Evolutionary conservation across 37 sponge, comb jelly and placozoan species (phyloP).

Genomic region (Cladorhizidae sp.): DNA sequence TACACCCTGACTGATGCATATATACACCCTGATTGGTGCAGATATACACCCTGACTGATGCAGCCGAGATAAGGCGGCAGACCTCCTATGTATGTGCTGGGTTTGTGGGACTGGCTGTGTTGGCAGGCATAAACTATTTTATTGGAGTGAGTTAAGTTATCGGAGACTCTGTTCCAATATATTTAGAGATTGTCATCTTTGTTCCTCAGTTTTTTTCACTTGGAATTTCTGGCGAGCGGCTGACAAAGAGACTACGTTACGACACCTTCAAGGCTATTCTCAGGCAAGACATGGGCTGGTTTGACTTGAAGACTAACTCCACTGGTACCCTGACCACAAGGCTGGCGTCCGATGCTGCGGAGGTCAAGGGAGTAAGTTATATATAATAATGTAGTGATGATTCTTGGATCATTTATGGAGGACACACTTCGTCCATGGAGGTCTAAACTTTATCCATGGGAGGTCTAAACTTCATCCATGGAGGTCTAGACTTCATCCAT

Average conservation of each 20-base stretch:
- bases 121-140: slow-evolving; percentile 26
- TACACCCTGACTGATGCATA: too few relatives aligned
- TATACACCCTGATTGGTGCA: too few relatives aligned
- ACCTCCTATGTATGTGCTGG: not conserved
- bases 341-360: slow-evolving; percentile 88
- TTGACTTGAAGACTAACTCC: slow-evolving; percentile 65
- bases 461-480: too few relatives aligned
- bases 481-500: too few relatives aligned
- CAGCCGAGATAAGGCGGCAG: slow-evolving; percentile 14
- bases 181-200: too few relatives aligned
- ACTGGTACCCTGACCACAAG: slow-evolving; percentile 85
- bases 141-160: slow-evolving; percentile 40
- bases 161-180: too few relatives aligned
- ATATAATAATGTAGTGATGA: too few relatives aligned
- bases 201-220: slow-evolving; percentile 49
- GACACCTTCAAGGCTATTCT: slow-evolving; percentile 74
- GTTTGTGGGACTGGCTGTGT: slow-evolving; percentile 50
- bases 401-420: too few relatives aligned
- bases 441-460: too few relatives aligned
- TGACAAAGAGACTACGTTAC: slow-evolving; percentile 73
- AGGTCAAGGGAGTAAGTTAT: slow-evolving; percentile 85
- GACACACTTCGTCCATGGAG: too few relatives aligned
- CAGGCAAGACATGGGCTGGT: slow-evolving; percentile 84
- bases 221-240: slow-evolving; percentile 67
- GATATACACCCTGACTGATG: slow-evolving; percentile 45